These are phyloP conservation scores for Platorchestia sp. DNA, from an alignment of 1,140 invertebrate genomes.

Conservation along the genomic window DNA sequence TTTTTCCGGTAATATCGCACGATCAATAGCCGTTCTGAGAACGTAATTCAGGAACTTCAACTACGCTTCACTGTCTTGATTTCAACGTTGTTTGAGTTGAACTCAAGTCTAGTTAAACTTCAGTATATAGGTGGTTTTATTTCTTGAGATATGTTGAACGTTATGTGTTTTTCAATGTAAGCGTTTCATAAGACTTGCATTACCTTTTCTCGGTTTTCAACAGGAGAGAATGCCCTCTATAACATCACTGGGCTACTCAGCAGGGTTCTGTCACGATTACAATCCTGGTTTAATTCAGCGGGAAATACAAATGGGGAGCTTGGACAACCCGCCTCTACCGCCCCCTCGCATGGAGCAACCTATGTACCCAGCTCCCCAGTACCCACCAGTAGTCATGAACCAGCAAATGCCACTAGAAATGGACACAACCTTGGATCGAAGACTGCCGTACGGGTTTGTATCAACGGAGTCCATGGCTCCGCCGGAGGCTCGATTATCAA, in stretches of 20 bases:
- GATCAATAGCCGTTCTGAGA: no score
- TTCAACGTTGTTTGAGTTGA: no score
- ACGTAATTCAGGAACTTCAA: no score
- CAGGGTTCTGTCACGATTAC: slow-evolving; percentile 11
- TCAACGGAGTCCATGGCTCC: background rate
- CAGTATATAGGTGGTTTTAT: no score
- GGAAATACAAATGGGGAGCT: background rate
- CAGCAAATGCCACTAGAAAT: slow-evolving; percentile 7
- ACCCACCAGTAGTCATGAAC: background rate
- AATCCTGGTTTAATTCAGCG: background rate
- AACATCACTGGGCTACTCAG: slow-evolving; percentile 40
- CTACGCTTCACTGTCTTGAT: no score
- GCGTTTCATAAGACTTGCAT: background rate
- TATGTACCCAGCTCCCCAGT: slow-evolving; percentile 35
- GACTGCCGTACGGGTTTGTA: slow-evolving; percentile 18
- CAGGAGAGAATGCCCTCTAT: slow-evolving; percentile 34
- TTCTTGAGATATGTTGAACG: background rate
- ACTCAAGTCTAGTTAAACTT: no score
- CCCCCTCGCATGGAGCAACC: slow-evolving; percentile 40
- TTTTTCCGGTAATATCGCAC: no score
- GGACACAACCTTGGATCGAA: slow-evolving; percentile 1
- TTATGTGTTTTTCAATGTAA: background rate
- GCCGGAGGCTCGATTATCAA: background rate
- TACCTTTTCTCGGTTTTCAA: background rate
- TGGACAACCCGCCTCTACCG: background rate